Evolutionary conservation across 2,113 vertebrate species (phyloP).

Genomic region (Bagarius yarrelli): DNA sequence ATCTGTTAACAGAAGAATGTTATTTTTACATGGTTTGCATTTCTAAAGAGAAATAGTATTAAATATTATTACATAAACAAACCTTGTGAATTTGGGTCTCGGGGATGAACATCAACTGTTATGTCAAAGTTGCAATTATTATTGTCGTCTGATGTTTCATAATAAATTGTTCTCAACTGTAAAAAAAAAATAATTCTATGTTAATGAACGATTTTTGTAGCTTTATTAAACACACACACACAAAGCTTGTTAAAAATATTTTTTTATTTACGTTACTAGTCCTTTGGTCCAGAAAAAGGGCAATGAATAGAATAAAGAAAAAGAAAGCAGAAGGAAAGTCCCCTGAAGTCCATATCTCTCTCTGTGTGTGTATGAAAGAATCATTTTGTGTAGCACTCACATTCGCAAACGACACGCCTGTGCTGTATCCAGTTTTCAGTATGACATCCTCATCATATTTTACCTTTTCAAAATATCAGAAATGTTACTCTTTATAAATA

Average conservation of each 20-base stretch:
- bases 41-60: not conserved
- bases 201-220: not conserved
- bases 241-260: too few relatives aligned
- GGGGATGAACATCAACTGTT: constrained; percentile 51
- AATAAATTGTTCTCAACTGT: constrained; percentile 84
- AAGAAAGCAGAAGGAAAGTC: too few relatives aligned
- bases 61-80: not conserved
- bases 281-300: too few relatives aligned
- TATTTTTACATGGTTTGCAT: not conserved
- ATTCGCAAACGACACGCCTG: constrained; percentile 81
- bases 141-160: constrained; percentile 69
- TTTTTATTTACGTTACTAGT: too few relatives aligned
- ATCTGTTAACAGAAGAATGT: constrained; percentile 51
- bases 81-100: constrained; percentile 18
- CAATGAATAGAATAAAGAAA: too few relatives aligned
- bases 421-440: constrained; percentile 74
- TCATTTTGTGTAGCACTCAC: constrained; percentile 65
- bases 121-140: constrained; percentile 80
- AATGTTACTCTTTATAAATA: not conserved
- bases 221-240: not conserved
- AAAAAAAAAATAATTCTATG: constrained; percentile 22
- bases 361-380: not conserved
- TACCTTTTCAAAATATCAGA: constrained; percentile 55
- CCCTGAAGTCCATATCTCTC: too few relatives aligned
- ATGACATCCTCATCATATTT: constrained; percentile 61